Base-by-base conservation (phyloP, 1,140 invertebrate species). In the Meloidogyne exigua region DNA sequence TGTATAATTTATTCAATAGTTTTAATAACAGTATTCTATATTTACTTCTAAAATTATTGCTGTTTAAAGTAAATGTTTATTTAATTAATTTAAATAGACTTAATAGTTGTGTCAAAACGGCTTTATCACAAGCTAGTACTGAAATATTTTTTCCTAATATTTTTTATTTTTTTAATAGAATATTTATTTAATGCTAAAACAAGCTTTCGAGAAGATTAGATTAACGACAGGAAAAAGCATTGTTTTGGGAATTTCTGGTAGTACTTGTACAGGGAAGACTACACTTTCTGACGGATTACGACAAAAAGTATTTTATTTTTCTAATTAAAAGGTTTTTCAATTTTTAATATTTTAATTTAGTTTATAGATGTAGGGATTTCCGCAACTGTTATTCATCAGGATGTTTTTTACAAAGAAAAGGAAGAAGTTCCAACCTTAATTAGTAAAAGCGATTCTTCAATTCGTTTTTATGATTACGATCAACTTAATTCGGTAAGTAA, bases 391-490 rank as follows among this genome's bases (percentile, higher is more conserved):
- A 73, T 73, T 73, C 57, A 65, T 12, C 70, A 80, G 7, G 78
- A 80, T 15, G n/a, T 25, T 23, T 75, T 80, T 49, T 63, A 67
- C 71, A 80, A 39, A 28, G 68, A 57, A 9, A 64, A 49, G 36
- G 32, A 79, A 18, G 21, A 71, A 23, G 71, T 49, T 11, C 13
- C 32, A n/a, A 73, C 72, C 7, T 64, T 73, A 65, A 36, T 23
- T 12, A 64, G 62, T 73, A 13, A 23, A 13, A 18, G 65, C 10
- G 57, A 73, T 28, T 28, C 76, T n/a, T 32, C 39, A 25, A 71
- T 79, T n/a, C 15, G 68, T 42, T 80, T 80, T 57, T 79, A 79
- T 36, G n/a, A 80, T 44, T 80, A 80, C 32, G 78, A 80, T 21
- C 62, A 49, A 39, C 23, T 32, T 15, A 25, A 79, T 49, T 70